phyloP scores from a whole-genome alignment of 2,888 invertebrate genomes.

The Zygaena filipendulae region DNA sequence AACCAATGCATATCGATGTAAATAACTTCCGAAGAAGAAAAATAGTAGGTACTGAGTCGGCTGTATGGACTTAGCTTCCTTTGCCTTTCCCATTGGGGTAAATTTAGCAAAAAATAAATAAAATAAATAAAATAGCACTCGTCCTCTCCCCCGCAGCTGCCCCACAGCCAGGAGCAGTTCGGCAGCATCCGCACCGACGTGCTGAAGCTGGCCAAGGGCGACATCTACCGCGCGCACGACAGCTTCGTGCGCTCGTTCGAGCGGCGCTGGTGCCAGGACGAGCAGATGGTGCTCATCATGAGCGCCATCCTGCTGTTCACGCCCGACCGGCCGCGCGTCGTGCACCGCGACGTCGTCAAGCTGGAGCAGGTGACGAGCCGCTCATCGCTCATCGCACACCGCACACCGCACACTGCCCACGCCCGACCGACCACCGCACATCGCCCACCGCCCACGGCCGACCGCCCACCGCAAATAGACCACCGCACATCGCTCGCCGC shows the following conservation, averaged over 20 bases:
- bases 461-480: no score
- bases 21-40: no score
- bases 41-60: no score
- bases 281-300: slow-evolving; percentile 89
- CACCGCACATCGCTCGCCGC: no score
- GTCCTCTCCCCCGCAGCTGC: slow-evolving; percentile 64
- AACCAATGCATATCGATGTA: no score
- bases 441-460: no score
- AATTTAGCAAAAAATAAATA: no score
- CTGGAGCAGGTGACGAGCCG: slow-evolving; percentile 76
- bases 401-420: no score
- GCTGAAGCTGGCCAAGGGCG: slow-evolving; percentile 89
- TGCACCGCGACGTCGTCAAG: slow-evolving; percentile 86
- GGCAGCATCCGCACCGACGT: slow-evolving; percentile 88
- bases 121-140: no score
- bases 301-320: slow-evolving; percentile 92
- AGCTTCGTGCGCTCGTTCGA: slow-evolving; percentile 88
- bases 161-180: slow-evolving; percentile 79
- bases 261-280: slow-evolving; percentile 86
- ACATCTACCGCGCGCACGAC: slow-evolving; percentile 87
- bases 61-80: no score
- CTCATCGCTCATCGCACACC: not conserved
- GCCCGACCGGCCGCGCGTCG: slow-evolving; percentile 81
- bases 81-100: no score
- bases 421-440: no score